phyloP scores from a whole-genome alignment of 1,140 invertebrate species.

The Neodiprion fabricii region DNA sequence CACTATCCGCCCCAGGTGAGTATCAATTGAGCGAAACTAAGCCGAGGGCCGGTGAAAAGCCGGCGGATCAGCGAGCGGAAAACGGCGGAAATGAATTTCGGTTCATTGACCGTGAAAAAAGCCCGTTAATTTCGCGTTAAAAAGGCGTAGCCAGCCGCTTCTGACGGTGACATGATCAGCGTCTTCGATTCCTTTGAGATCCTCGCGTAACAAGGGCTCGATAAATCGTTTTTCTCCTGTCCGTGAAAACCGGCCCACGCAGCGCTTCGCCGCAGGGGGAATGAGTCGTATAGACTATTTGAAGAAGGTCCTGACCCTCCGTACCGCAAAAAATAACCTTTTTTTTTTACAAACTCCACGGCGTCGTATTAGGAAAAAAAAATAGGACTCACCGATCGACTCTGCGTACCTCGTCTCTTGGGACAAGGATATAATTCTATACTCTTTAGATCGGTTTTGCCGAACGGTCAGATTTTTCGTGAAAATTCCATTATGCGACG shows the following conservation, averaged over 20 bases:
- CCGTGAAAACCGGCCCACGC: too few species aligned
- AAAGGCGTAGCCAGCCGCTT: not conserved
- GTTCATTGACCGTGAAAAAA: too few species aligned
- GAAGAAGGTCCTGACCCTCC: too few species aligned
- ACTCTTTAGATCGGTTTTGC: not conserved
- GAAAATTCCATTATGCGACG: too few species aligned
- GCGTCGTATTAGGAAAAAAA: too few species aligned
- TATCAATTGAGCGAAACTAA: slow-evolving; percentile 20
- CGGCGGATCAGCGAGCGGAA: slow-evolving; percentile 5
- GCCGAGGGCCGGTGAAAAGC: not conserved
- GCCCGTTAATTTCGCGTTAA: not conserved
- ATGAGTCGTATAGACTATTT: not conserved
- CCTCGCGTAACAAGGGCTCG: not conserved
- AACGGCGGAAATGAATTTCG: not conserved
- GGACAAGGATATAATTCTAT: not conserved
- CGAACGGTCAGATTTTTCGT: not conserved
- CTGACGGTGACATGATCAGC: not conserved
- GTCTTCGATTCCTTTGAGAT: not conserved
- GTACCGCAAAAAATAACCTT: too few species aligned
- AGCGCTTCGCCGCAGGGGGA: too few species aligned
- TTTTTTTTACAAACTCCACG: too few species aligned
- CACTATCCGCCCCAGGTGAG: slow-evolving; percentile 82
- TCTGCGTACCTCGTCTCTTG: not conserved
- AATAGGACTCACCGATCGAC: not conserved
- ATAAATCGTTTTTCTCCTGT: not conserved